Conservation (phyloP, 2,888 invertebrate genomes). For the Oxyteleia sp. region DNA sequence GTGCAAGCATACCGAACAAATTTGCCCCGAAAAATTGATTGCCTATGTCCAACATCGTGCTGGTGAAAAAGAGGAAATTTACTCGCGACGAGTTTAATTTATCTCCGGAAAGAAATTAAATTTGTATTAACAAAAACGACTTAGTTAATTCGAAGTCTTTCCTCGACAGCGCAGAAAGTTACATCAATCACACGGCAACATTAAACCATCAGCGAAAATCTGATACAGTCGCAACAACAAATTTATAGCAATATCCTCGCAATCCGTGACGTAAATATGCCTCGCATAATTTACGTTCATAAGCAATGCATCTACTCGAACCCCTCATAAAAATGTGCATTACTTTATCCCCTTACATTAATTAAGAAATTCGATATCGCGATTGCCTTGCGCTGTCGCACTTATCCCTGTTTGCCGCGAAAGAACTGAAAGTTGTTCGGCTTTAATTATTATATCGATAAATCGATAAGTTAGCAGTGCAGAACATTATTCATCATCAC, state of each 20-base stretch:
- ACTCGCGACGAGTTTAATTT: too few species aligned
- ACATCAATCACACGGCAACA: slow-evolving; percentile 28
- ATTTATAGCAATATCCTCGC: slow-evolving; percentile 29
- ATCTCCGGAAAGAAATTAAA: too few species aligned
- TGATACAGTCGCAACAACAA: slow-evolving; percentile 10
- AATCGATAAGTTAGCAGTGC: slow-evolving; percentile 55
- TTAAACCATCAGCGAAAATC: slow-evolving; percentile 34
- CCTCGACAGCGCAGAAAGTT: not conserved
- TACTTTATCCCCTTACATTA: slow-evolving; percentile 14
- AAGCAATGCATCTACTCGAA: slow-evolving; percentile 13
- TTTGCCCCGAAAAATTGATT: too few species aligned
- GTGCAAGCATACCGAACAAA: too few species aligned
- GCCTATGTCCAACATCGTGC: too few species aligned
- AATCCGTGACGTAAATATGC: slow-evolving; percentile 31
- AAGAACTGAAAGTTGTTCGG: slow-evolving; percentile 48
- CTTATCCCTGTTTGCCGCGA: slow-evolving; percentile 3
- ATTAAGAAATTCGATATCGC: slow-evolving; percentile 26
- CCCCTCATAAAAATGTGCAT: slow-evolving; percentile 17
- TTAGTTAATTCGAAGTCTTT: not conserved
- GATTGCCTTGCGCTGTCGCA: not conserved
- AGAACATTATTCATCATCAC: slow-evolving; percentile 55
- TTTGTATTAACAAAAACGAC: not conserved
- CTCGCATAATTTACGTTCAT: slow-evolving; percentile 18
- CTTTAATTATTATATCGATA: slow-evolving; percentile 70
- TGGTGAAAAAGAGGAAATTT: too few species aligned